Evolutionary conservation across 2,888 invertebrate genomes (phyloP).

Genomic region (Lithophane socia): DNA sequence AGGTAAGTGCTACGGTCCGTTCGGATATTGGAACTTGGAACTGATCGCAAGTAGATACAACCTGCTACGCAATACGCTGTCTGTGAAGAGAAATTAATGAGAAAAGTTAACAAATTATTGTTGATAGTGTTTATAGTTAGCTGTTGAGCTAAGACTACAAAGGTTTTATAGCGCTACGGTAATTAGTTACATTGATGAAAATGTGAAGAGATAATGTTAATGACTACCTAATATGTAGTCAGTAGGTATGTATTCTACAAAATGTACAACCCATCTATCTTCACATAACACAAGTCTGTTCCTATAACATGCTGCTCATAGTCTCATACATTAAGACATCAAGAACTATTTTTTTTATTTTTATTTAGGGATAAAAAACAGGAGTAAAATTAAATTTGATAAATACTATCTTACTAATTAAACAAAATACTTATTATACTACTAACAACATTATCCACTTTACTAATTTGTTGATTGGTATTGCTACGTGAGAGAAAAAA

Average conservation of each 20-base stretch:
- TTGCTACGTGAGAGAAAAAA: too few species aligned
- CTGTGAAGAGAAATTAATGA: neutral
- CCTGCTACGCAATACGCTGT: neutral
- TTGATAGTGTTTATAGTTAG: neutral
- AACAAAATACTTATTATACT: too few species aligned
- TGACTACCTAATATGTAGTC: neutral
- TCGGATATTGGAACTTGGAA: neutral
- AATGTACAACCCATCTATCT: too few species aligned
- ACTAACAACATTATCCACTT: too few species aligned
- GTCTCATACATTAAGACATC: too few species aligned
- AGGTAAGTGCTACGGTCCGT: neutral
- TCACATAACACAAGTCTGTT: too few species aligned
- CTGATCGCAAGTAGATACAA: neutral
- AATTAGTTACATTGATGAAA: neutral
- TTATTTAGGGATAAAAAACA: too few species aligned
- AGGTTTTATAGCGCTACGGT: neutral
- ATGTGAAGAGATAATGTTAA: neutral
- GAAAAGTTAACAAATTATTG: conserved; percentile 14
- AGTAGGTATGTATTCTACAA: neutral
- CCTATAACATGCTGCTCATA: too few species aligned
- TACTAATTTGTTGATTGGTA: too few species aligned
- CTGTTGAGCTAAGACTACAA: neutral
- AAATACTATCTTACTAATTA: too few species aligned
- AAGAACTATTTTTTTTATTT: too few species aligned
- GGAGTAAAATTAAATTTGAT: too few species aligned